Conservation (phyloP, 2,888 invertebrate species). For the Pachymerium ferrugineum region DNA sequence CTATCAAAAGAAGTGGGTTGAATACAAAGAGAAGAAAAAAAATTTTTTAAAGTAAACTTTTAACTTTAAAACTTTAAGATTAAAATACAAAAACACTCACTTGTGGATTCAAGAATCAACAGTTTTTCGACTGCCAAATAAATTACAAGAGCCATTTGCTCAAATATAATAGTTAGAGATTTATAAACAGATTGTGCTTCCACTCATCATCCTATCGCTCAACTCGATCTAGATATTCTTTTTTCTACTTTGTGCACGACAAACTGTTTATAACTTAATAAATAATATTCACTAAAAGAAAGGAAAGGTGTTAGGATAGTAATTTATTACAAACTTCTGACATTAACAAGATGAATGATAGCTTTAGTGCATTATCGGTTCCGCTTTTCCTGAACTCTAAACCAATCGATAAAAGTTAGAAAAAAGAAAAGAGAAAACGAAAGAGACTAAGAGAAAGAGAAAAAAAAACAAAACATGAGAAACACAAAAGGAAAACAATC, state of each 20-base stretch:
- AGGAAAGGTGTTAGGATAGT: background rate
- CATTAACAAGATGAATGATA: constrained; percentile 22
- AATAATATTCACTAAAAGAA: background rate
- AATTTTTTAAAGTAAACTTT: background rate
- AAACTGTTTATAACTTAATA: constrained; percentile 17
- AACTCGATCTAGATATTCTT: constrained; percentile 4
- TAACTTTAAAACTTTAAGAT: background rate
- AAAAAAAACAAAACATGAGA: background rate
- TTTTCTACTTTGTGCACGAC: background rate
- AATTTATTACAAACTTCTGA: constrained; percentile 24
- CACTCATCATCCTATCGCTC: constrained; percentile 16
- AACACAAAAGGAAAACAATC: background rate
- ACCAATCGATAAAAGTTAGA: constrained; percentile 11
- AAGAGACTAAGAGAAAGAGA: no score
- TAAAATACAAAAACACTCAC: background rate
- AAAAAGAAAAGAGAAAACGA: no score
- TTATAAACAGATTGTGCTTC: constrained; percentile 13
- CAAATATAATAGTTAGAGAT: background rate
- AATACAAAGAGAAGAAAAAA: background rate
- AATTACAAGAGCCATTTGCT: background rate
- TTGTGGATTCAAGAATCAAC: constrained; percentile 8
- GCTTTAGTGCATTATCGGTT: constrained; percentile 18
- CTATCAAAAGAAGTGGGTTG: background rate
- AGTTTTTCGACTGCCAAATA: constrained; percentile 11
- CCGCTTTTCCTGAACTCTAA: constrained; percentile 24